Base-by-base conservation (phyloP, 1,140 invertebrate genomes). In the Leptinotarsa texana region DNA sequence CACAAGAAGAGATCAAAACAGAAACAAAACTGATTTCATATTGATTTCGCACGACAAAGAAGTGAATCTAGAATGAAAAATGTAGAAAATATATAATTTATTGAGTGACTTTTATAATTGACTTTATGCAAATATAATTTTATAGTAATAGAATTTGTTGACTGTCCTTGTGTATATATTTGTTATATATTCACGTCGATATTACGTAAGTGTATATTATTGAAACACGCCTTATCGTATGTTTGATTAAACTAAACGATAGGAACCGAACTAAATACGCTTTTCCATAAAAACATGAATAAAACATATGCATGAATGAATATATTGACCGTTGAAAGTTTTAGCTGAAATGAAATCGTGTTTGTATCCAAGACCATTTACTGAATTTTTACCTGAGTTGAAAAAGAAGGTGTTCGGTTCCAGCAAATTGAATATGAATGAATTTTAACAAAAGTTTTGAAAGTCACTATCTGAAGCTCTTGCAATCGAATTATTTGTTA, bases 261-360 rank as follows among this genome's bases (percentile, higher is more conserved):
- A 57, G 15, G 51, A 57, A 57, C 51, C 51, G 17, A 15, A 57
- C 15, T 57, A 18, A 18, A 57, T 57, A 15, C 4, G 4, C 15
- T 15, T 57, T 57, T 57, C 51, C 51, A 57, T 57, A 57, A 57
- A 57, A 33, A 57, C 5, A 57, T 57, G 1, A 57, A 57, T 57
- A 57, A 57, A 57, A 57, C 51, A 57, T 57, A 1, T 17, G 51
- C 1, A 57, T 57, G 51, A 57, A 57, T 57, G 17, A 57, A 57
- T 69, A 69, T 69, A 47, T 48, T 49, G 47, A 15, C 18, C 8
- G 17, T 42, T 69, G 42, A 69, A 69, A 42, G 0, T 17, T 1
- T 67, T 67, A 15, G 8, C 15, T 21, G 17, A n/a, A 69, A 69
- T 47, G 13, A 69, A 69, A 69, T 69, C 47, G 15, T 69, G 47